Percentiles rank a stretch among this genome's conserved stretches.
These are phyloP conservation scores for Phataginus tetradactyla DNA, from an alignment of 2,797 vertebrate species.

Conservation along the genomic window DNA sequence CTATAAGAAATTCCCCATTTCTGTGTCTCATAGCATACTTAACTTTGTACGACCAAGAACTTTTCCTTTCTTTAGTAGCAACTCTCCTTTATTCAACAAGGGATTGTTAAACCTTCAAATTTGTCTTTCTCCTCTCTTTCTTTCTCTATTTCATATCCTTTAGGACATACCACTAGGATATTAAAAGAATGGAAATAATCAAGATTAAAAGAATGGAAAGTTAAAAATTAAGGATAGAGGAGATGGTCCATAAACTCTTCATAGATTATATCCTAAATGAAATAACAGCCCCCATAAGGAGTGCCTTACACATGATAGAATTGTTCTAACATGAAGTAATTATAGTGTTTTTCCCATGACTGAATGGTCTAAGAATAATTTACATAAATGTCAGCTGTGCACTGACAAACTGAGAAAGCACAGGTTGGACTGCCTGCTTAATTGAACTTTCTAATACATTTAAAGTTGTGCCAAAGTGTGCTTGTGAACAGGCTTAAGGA, in stretches of 20 bases:
- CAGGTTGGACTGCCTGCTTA: neutral
- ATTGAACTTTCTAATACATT: conserved; percentile 24
- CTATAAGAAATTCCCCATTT: conserved; percentile 8
- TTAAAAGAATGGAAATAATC: neutral
- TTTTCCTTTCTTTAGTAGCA: conserved; percentile 11
- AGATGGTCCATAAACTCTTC: neutral
- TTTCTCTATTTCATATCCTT: neutral
- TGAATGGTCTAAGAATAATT: neutral
- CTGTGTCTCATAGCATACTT: neutral
- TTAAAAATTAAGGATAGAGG: neutral
- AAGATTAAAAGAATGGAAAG: neutral
- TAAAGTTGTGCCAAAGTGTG: neutral
- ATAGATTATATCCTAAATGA: neutral
- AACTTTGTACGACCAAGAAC: neutral
- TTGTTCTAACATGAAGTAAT: neutral
- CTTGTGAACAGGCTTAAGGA: conserved; percentile 15
- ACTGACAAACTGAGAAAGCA: neutral
- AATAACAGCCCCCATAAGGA: neutral
- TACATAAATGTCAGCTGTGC: neutral
- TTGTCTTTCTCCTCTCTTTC: neutral
- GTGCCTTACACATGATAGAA: neutral
- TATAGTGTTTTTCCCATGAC: neutral
- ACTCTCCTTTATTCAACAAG: neutral
- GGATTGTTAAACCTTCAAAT: neutral
- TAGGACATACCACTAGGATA: neutral